Evolutionary conservation across 2,888 invertebrate genomes (phyloP).

Genomic region (Branchellion lobata): DNA sequence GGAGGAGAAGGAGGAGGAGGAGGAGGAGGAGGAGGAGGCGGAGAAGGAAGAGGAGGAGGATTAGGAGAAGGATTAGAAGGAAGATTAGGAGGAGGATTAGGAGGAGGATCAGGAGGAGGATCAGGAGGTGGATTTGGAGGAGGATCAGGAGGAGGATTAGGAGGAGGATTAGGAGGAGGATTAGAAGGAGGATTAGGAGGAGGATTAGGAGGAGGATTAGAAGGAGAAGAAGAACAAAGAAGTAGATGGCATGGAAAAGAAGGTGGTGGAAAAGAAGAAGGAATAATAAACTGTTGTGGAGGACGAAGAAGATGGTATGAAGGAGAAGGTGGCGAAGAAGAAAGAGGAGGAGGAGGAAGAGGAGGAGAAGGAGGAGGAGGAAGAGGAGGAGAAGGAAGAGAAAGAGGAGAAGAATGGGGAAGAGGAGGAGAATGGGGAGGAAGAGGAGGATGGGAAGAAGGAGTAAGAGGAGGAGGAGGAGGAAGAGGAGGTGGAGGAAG

Average conservation of each 20-base stretch:
- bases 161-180: no score
- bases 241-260: neutral
- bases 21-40: neutral
- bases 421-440: constrained; percentile 29
- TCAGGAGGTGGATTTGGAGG: no score
- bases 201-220: no score
- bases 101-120: no score
- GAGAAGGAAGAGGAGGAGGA: constrained; percentile 10
- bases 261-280: neutral
- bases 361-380: neutral
- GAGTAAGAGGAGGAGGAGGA: constrained; percentile 37
- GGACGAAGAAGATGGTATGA: neutral
- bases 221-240: no score
- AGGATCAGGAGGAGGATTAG: no score
- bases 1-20: neutral
- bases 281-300: neutral
- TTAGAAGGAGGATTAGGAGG: no score
- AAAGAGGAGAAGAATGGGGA: constrained; percentile 24
- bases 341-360: neutral
- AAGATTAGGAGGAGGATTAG: no score
- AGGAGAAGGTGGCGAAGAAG: no score
- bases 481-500: constrained; percentile 42
- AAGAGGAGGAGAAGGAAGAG: neutral
- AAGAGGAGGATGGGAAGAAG: constrained; percentile 28
- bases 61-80: no score